Evolutionary conservation across 1,140 invertebrate genomes (phyloP).

Genomic region (Sitobion miscanthi): DNA sequence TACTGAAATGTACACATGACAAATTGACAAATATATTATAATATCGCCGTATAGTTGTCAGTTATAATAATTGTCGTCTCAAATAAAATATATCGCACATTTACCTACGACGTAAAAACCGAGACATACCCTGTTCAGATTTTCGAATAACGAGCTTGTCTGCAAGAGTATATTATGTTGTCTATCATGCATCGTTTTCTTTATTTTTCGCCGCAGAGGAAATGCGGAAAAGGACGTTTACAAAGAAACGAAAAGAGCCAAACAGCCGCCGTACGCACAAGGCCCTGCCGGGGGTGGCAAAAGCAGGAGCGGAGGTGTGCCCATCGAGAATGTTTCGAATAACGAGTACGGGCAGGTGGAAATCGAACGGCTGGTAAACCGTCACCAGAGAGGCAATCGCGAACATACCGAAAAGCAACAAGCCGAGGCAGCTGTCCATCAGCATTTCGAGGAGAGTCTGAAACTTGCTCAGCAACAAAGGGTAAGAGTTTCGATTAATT

Average conservation of each 20-base stretch:
- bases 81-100: background rate
- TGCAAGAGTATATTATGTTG: background rate
- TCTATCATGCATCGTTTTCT: background rate
- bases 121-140: background rate
- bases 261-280: background rate
- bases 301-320: background rate
- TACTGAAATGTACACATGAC: background rate
- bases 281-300: background rate
- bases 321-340: background rate
- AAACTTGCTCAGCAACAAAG: conserved; percentile 79
- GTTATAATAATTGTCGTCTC: background rate
- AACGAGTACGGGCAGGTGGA: conserved; percentile 64
- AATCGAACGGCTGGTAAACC: conserved; percentile 65
- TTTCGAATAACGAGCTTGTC: background rate
- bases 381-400: conserved; percentile 69
- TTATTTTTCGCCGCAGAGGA: background rate
- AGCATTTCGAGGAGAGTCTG: conserved; percentile 89
- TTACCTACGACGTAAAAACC: background rate
- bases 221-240: background rate
- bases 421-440: conserved; percentile 79
- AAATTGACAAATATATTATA: background rate
- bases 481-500: conserved; percentile 64
- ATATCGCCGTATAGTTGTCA: background rate
- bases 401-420: conserved; percentile 72
- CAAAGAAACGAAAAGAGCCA: background rate